Evolutionary conservation across 2,888 invertebrate genomes (phyloP).

Genomic region (Polyommatus iphigenia): DNA sequence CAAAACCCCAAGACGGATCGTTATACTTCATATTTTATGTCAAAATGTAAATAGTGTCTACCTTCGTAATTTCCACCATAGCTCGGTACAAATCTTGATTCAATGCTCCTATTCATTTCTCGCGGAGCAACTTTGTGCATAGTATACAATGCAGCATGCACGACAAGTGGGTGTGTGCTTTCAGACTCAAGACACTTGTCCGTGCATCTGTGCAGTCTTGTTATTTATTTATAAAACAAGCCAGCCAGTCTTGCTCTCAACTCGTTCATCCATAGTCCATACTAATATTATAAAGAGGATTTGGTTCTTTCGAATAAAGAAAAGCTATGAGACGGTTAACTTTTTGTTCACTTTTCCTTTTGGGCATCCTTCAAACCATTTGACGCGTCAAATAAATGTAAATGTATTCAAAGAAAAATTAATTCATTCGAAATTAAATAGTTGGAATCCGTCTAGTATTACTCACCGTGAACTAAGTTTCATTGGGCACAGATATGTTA

Average conservation of each 20-base stretch:
- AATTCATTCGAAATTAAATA: background rate
- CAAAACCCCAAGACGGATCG: too few relatives aligned
- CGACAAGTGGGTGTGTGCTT: constrained; percentile 34
- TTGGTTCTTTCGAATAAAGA: background rate
- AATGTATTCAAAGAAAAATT: background rate
- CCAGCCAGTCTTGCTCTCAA: constrained; percentile 31
- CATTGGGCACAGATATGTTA: background rate
- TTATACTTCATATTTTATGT: too few relatives aligned
- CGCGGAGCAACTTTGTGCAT: background rate
- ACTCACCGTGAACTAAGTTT: background rate
- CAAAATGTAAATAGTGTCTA: too few relatives aligned
- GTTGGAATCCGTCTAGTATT: background rate
- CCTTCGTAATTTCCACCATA: background rate
- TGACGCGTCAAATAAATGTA: background rate
- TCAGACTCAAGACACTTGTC: constrained; percentile 43
- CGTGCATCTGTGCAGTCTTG: constrained; percentile 65
- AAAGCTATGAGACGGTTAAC: background rate
- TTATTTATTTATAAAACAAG: constrained; percentile 66
- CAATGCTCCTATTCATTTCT: constrained; percentile 8
- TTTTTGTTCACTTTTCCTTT: background rate
- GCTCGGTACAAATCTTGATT: background rate
- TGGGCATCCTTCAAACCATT: background rate
- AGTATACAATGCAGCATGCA: constrained; percentile 46
- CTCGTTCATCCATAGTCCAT: background rate
- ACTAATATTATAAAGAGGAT: background rate